Percentiles rank a stretch among this genome's conserved stretches.
Conservation (phyloP, 2,113 vertebrate genomes). For the Urocynchramus pylzowi region DNA sequence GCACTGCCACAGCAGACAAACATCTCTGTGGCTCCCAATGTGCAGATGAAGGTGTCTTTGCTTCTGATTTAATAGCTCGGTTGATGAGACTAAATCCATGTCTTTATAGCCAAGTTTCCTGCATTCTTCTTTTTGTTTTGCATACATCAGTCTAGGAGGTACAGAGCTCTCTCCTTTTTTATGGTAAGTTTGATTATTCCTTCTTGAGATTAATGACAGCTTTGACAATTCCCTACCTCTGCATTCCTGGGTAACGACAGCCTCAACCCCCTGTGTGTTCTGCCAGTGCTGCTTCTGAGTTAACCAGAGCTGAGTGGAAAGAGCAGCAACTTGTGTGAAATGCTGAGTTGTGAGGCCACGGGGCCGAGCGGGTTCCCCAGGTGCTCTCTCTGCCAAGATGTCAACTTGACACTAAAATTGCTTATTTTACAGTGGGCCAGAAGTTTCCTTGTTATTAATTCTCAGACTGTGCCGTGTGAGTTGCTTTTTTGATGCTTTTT, state of each 20-base stretch:
- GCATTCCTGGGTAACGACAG: not conserved
- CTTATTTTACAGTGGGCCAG: not conserved
- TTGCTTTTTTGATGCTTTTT: not conserved
- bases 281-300: accelerated
- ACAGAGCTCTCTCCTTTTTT: not conserved
- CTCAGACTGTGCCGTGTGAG: accelerated
- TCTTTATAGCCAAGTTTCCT: not conserved
- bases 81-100: not conserved
- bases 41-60: not conserved
- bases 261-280: not conserved
- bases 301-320: not conserved
- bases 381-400: not conserved
- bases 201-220: not conserved
- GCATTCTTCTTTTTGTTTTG: not conserved
- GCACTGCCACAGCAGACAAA: not conserved
- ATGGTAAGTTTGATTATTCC: not conserved
- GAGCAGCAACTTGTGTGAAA: not conserved
- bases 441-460: not conserved
- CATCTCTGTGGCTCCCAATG: not conserved
- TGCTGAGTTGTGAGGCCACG: accelerated
- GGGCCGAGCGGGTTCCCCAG: accelerated
- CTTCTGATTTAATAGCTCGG: not conserved
- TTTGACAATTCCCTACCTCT: not conserved
- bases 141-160: not conserved
- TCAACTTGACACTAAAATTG: not conserved